Conservation (phyloP, 2,113 vertebrate genomes). For the Phylloscopus trochilus region DNA sequence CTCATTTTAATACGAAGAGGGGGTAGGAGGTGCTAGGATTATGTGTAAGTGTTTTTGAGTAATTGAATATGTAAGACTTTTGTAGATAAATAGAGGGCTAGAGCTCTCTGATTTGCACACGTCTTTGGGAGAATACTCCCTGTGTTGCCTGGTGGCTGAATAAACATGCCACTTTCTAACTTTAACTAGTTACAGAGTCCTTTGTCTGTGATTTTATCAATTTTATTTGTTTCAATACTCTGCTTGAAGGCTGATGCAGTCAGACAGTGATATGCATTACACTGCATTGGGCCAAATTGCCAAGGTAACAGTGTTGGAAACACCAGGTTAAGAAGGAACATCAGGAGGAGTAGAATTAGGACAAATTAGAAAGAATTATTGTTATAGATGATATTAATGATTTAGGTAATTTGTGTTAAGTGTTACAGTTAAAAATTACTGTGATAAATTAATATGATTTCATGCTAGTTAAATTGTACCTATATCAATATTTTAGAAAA, state of each 20-base stretch:
- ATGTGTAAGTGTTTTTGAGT: neutral
- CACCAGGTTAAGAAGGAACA: neutral
- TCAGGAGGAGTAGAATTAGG: neutral
- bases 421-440: too few relatives aligned
- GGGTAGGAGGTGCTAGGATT: neutral
- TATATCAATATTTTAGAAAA: too few relatives aligned
- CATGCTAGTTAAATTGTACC: too few relatives aligned
- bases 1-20: neutral
- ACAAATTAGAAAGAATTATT: neutral
- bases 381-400: too few relatives aligned
- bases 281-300: neutral
- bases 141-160: neutral
- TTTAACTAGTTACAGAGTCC: neutral
- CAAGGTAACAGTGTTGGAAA: neutral
- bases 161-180: neutral
- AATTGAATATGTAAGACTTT: neutral
- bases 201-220: neutral
- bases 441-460: too few relatives aligned
- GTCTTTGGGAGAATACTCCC: neutral
- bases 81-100: neutral
- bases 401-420: too few relatives aligned
- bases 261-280: neutral
- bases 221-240: neutral
- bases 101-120: neutral
- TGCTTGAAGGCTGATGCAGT: neutral